Percentiles rank a stretch among this genome's conserved stretches.
Conservation (phyloP, 2,888 invertebrate species). For the Cantharis lateralis region DNA sequence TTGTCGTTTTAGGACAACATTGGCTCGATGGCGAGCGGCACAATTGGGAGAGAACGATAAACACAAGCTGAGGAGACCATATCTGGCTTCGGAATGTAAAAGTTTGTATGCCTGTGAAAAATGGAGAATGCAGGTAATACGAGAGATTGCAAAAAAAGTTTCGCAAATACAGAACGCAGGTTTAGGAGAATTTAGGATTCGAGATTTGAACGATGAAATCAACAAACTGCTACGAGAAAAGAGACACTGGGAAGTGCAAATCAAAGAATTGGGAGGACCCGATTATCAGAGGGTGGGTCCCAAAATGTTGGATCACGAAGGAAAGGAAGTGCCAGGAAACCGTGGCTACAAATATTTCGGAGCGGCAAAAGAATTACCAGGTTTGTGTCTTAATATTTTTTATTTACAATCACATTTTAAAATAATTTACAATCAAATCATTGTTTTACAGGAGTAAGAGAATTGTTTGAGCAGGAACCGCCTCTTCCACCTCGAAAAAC, state of each 20-base stretch:
- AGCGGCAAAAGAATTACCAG: constrained; percentile 96
- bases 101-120: constrained; percentile 92
- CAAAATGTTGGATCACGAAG: constrained; percentile 90
- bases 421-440: not conserved
- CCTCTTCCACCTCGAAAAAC: constrained; percentile 89
- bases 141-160: constrained; percentile 97
- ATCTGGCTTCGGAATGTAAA: constrained; percentile 92
- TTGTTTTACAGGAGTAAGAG: constrained; percentile 76
- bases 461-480: constrained; percentile 95
- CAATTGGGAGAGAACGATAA: constrained; percentile 88
- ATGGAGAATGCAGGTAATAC: constrained; percentile 94
- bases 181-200: constrained; percentile 96
- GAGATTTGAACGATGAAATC: constrained; percentile 98
- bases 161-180: constrained; percentile 99
- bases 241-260: constrained; percentile 97
- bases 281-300: constrained; percentile 92
- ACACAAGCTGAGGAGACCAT: constrained; percentile 87
- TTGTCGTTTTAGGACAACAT: constrained; percentile 81
- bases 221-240: constrained; percentile 96
- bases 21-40: constrained; percentile 97
- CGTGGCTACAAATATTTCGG: constrained; percentile 99
- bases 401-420: not conserved
- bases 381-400: constrained; percentile 47
- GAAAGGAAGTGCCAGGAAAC: constrained; percentile 96
- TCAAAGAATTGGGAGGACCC: constrained; percentile 92